phyloP scores from a whole-genome alignment of 2,888 invertebrate genomes.

The Platypus cylindrus region DNA sequence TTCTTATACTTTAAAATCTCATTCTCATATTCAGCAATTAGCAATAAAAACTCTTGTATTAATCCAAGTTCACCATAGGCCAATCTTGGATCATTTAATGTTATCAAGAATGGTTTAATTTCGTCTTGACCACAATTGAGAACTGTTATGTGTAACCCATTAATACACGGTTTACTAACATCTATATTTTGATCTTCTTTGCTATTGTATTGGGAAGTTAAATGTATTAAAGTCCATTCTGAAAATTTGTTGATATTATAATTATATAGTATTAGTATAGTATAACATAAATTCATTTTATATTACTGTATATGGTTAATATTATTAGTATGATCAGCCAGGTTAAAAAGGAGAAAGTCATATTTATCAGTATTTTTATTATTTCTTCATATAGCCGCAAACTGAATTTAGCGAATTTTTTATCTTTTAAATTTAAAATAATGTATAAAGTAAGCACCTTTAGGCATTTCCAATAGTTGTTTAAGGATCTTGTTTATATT shows the following conservation, averaged over 20 bases:
- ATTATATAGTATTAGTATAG: constrained; percentile 4
- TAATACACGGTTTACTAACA: constrained; percentile 21
- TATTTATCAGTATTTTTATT: no score
- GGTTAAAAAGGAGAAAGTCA: no score
- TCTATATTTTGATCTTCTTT: constrained; percentile 22
- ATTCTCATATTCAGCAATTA: constrained; percentile 23
- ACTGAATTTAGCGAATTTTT: no score
- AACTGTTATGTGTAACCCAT: constrained; percentile 26
- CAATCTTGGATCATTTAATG: constrained; percentile 12
- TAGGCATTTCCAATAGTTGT: constrained; percentile 28
- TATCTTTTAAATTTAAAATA: constrained; percentile 1
- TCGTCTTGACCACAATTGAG: constrained; percentile 28
- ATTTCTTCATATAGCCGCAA: no score
- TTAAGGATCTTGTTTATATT: constrained; percentile 22
- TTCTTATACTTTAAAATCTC: no score
- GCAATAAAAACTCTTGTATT: constrained; percentile 23
- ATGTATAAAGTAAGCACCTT: constrained; percentile 24
- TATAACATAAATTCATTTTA: background rate
- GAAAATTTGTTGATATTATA: constrained; percentile 15
- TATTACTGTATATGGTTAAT: background rate
- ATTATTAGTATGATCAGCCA: no score
- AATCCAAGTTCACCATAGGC: constrained; percentile 18
- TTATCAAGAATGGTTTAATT: constrained; percentile 25
- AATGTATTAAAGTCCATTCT: constrained; percentile 51
- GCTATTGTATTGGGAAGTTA: constrained; percentile 35